Evolutionary conservation across 1,140 invertebrate genomes (phyloP), one percentile per base, ranked within the genome.

Genomic region (Adelges cooleyi): DNA sequence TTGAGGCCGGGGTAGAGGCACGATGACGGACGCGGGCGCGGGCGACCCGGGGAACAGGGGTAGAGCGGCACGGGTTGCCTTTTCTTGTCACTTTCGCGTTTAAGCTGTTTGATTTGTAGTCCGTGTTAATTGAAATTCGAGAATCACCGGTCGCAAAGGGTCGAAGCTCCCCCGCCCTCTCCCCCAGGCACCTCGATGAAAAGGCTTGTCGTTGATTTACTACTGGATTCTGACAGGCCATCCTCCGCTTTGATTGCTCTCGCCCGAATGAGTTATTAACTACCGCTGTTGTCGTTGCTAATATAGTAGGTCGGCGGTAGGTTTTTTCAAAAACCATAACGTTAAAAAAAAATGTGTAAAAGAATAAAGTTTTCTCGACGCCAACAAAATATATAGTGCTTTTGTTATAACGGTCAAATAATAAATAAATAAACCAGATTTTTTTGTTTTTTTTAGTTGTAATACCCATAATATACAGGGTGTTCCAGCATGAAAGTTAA

Each of bases 191-290:
- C 29, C 29, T 33, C 29, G 29, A 62, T 62, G 56, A 42, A 62
- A 62, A 48, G 56, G 56, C 56, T 62, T 62, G 56, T 48, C 56
- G 56, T 62, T 62, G 56, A 62, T 62, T 62, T 62, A 62, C 40
- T 62, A 42, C 25, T 33, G 56, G 17, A 33, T 62, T 62, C 56
- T 62, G 56, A 62, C 56, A 62, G 27, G 42, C 56, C n/a, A 48
- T 62, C 56, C 56, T 62, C 56, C 46, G n/a, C n/a, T n/a, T 62
- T 62, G 56, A 62, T 62, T 62, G 56, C 56, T 62, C 56, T 62
- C 40, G 56, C 56, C n/a, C 38, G 25, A 62, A 62, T 62, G 42
- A 62, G 56, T 62, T 62, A 62, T 62, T 62, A 46, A 48, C 54
- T 59, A 42, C 54, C 23, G 17, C 56, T 25, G 15, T 25, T 17